Evolutionary conservation across 2,113 vertebrate species (phyloP), one percentile per base, ranked within the genome.

Genomic region (Neogale vison): DNA sequence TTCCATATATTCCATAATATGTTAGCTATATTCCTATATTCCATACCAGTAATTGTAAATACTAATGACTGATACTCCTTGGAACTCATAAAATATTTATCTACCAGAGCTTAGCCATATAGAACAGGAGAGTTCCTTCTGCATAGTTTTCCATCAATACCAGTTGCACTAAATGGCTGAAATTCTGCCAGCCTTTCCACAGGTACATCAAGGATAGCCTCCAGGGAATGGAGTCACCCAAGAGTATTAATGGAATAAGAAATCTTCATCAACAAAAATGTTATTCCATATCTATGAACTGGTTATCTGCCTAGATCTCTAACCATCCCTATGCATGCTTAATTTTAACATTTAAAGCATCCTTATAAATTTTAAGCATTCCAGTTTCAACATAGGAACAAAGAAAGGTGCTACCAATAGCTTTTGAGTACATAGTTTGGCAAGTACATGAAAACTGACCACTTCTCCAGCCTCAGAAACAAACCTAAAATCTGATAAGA

Each of bases 331-430:
- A n/a, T 59, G 12, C 34, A 79, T 18, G 3, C n/a, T 86, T 94
- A 96, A 88, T 74, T 94, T 93, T 85, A 26, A 83, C 87, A 74
- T 87, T 72, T 77, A 96, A 83, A n/a, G 36, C 26, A 81, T 63
- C 26, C 29, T 93, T 93, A 91, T 29, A 72, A 63, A 93, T 65
- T 88, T 82, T 94, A 94, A 88, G 14, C n/a, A 67, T 20, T 91
- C 20, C 17, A 90, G 4, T 77, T 96, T 98, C 45, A 95, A 24
- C 47, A 92, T 10, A 77, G 29, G 23, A 81, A 95, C 15, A 74
- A 86, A 93, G 31, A 81, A 89, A 82, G 55, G 57, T 1, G 14
- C n/a, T 52, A 29, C 5, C 31, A 10, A 84, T 42, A 45, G 6
- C 47, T 86, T 87, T 80, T 87, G 74, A 80, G 23, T 31, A 83